Base-by-base conservation (phyloP, 2,888 invertebrate genomes). In the Galeruca laticollis region DNA sequence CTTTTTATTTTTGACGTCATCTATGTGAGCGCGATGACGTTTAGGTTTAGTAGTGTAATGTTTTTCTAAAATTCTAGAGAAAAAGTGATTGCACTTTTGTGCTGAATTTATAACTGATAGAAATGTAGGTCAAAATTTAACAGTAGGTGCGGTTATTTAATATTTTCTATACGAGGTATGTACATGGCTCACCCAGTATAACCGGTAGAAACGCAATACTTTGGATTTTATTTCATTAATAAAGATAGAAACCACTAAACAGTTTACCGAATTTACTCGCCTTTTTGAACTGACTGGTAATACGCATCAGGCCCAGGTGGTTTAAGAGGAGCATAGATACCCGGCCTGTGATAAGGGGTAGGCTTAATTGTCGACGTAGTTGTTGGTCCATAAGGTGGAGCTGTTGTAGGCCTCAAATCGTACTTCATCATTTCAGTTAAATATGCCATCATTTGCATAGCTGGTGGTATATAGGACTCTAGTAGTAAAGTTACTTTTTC, bases 391-490 rank as follows among this genome's bases (percentile, higher is more conserved):
- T 47, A 60, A 11, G 68, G 57, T 15, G 70, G 66, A 6, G 60
- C 60, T 3, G 71, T 66, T 21, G 68, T 60, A 47, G 85, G 76
- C 82, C 82, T 80, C 43, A 84, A 63, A 60, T 90, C 90, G 79
- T 86, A 90, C 6, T 90, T 87, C 90, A 90, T 89, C 74, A 89
- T 86, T 80, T 90, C 90, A 0, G 89, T 89, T 20, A 89, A 82
- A 76, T 90, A 88, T 0, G 89, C 89, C 65, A 90, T 88, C 54
- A 91, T 87, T 81, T 92, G 92, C 91, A 92, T 91, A 0, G 89
- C 88, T 0, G 91, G 91, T 0, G 92, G 92, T 0, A 92, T 87
- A 82, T 89, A 91, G 2, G 91, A 90, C 75, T 89, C 87, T 18
- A 90, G 87, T 57, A 88, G 84, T 62, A 87, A 82, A 2, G 90